Evolutionary conservation across 2,113 vertebrate species (phyloP), one percentile per base, ranked within the genome.

Genomic region (Desmodus rotundus): DNA sequence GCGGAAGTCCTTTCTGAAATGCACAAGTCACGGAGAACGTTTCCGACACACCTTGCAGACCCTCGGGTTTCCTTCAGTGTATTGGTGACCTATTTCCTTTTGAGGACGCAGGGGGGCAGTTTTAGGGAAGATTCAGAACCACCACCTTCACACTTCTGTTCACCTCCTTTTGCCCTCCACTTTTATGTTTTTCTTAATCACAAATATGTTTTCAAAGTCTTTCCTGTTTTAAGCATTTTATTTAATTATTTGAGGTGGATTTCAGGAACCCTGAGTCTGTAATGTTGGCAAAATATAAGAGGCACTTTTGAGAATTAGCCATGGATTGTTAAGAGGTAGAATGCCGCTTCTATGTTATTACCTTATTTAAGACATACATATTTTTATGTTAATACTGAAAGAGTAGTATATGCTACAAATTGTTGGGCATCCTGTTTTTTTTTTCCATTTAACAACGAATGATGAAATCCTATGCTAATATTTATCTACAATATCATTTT

Each of bases 351-450:
- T 85, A 4, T 86, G 87, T 68, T 58, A 47, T 70, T 61, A 70
- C 43, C 3, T 17, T 87, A 2, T 33, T 85, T 56, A 78, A 56
- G n/a, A 3, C 2, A 50, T 56, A 13, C 16, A 4, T 31, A 17
- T 91, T 73, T 96, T 88, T 89, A 43, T 77, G n/a, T 82, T 87
- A 77, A 52, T 67, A 41, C n/a, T 91, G 28, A 22, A 58, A 86
- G 31, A 47, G 6, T 38, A 76, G 4, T 52, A 20, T 82, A 31
- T 76, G 12, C 54, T 47, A 6, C 20, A 63, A 20, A n/a, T 76
- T 91, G 36, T 78, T 89, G 77, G 45, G 9, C 54, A 56, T 56
- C 31, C 36, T 74, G 28, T 41, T 63, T 28, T 28, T 28, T 24
- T 91, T 93, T 76, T 73, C 33, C 41, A 92, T 26, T 47, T 82